Base-by-base conservation (phyloP, 2,797 vertebrate species). In the Lateolabrax maculatus region DNA sequence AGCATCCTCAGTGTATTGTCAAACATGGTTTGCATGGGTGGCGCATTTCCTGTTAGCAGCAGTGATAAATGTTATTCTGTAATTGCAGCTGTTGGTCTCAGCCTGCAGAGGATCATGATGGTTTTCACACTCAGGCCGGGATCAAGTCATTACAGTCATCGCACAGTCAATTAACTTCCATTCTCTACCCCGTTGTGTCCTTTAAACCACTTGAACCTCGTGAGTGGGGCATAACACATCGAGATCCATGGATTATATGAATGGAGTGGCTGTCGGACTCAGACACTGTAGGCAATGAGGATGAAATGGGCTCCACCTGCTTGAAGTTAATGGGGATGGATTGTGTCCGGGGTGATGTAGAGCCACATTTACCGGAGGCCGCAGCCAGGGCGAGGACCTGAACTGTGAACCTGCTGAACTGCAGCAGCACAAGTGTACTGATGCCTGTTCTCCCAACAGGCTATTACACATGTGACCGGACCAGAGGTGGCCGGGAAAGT, bases 321-420 rank as follows among this genome's bases (percentile, higher is more conserved):
- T 84, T 80, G 39, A 80, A 86, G 79, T 85, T 92, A 94, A 93
- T 92, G 90, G 84, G 84, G 90, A 92, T 88, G 86, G 90, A 91
- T 93, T 60, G 90, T 81, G 79, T 87, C 80, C 19, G 19, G 65
- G 81, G 87, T 89, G 89, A 91, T 91, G 77, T 60, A 90, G 84
- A 85, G 82, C 77, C 77, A 74, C 81, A 82, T 86, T 84, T 84
- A 87, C 84, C n/a, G 76, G 80, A 85, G 87, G 89, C 84, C 39
- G 37, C 74, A 79, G 75, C 65, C 68, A 8, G 71, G 79, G 77
- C 41, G 62, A 77, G 72, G 80, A 80, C 74, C 78, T 89, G 86
- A 89, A 85, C 81, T 77, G 71, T 74, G 84, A 73, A 79, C 37
- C 76, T 13, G 64, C 77, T 86, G 71, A 84, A 77, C 81, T 70